Evolutionary conservation across 2,797 vertebrate species (phyloP), one percentile per base, ranked within the genome.

Genomic region (Trichosurus vulpecula): DNA sequence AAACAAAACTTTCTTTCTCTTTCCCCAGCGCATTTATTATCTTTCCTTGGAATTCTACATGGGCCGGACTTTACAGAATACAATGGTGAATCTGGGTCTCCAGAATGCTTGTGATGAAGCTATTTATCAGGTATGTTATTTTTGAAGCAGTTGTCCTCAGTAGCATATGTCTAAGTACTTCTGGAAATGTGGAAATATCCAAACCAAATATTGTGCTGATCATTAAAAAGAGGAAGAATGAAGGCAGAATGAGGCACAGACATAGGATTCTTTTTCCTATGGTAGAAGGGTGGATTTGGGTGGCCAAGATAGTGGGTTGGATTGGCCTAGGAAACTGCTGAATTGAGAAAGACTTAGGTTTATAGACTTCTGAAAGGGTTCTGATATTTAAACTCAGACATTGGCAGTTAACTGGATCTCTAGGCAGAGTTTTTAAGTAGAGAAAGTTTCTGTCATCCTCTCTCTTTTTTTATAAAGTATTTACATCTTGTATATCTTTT

Each of bases 1-100:
- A 27, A 87, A 87, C 9, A 27, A 41, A 87, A 81, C 56, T 91
- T 97, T 97, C 10, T 14, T 96, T 96, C 96, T 98, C 58, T 81
- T 95, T 96, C 95, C 96, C 53, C 95, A 99, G 99, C 99, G 99
- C n/a, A 99, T 99, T 92, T 99, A 99, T 98, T 99, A 99, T 98
- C 98, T 99, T 96, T 99, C 99, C 93, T 98, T 99, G 98, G 99
- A 99, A 98, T 99, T 99, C 99, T 99, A 99, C 99, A 99, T 99
- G 99, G 99, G 99, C 51, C 99, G 99, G 52, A 99, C 99, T 0
- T 99, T 99, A 95, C 99, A 99, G 98, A 99, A 99, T 98, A 99
- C 99, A 53, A 99, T 99, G 99, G 99, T 99, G 97, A 99, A 99
- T 98, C 99, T 99, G 54, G 99, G 99, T 1, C 98, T 99, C 98